A percentile compares a stretch with the other conserved stretches of the same genome.
These are phyloP conservation scores for Parthenolecanium corni DNA, from an alignment of 2,888 invertebrate genomes.

Conservation along the genomic window DNA sequence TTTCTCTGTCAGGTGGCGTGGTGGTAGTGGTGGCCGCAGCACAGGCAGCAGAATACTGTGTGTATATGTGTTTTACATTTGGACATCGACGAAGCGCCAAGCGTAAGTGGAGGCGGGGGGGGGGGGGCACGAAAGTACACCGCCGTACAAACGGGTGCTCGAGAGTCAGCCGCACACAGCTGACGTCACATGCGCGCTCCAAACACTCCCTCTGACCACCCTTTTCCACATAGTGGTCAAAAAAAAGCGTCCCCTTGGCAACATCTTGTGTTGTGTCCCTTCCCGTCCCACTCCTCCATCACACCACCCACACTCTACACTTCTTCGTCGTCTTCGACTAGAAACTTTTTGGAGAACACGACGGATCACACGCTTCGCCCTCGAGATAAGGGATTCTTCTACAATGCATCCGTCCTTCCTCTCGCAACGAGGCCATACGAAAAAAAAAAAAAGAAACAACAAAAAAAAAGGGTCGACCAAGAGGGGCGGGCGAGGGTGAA, in stretches of 20 bases:
- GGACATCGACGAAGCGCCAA: conserved; percentile 28
- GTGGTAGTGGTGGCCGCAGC: too few relatives aligned
- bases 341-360: conserved; percentile 26
- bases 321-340: conserved; percentile 5
- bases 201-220: conserved; percentile 29
- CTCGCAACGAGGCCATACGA: too few relatives aligned
- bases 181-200: conserved; percentile 28
- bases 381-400: conserved; percentile 28
- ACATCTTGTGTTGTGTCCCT: conserved; percentile 27
- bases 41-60: background rate
- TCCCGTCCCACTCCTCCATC: conserved; percentile 1
- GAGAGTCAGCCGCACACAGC: conserved; percentile 2
- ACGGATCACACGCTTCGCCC: conserved; percentile 28
- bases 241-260: conserved; percentile 29
- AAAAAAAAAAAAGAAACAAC: too few relatives aligned
- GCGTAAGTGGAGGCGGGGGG: conserved; percentile 12
- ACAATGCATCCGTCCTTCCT: too few relatives aligned
- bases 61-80: conserved; percentile 28
- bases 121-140: too few relatives aligned
- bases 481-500: background rate
- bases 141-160: conserved; percentile 23
- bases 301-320: background rate
- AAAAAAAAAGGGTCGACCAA: too few relatives aligned
- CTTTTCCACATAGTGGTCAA: conserved; percentile 28
- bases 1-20: background rate